Conservation (phyloP, 2,797 vertebrate species). For the Falco peregrinus region DNA sequence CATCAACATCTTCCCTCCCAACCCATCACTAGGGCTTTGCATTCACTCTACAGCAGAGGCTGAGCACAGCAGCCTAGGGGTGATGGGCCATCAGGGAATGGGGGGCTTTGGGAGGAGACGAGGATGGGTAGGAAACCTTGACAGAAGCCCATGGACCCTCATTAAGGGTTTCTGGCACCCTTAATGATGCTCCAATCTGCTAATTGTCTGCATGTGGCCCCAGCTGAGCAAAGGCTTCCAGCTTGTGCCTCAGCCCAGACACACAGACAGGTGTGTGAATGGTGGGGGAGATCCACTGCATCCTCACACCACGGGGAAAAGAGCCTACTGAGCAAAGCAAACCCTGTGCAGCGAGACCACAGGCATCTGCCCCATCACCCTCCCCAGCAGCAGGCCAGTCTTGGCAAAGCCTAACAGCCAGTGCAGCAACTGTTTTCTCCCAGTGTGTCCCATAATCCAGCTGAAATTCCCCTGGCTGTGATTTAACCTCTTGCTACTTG, state of each 20-base stretch:
- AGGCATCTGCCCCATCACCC: accelerated
- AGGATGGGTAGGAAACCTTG: background rate
- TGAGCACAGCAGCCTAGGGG: background rate
- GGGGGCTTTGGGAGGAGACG: background rate
- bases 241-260: background rate
- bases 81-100: background rate
- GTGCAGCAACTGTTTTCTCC: background rate
- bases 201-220: background rate
- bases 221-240: background rate
- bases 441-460: background rate
- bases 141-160: background rate
- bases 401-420: background rate
- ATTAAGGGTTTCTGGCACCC: background rate
- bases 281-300: background rate
- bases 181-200: background rate
- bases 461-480: background rate
- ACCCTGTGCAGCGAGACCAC: accelerated
- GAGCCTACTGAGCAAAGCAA: background rate
- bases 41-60: background rate
- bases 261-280: background rate
- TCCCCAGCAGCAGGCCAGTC: accelerated
- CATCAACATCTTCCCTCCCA: background rate
- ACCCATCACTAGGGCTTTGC: background rate
- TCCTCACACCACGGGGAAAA: background rate
- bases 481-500: background rate